Evolutionary conservation across 2,113 vertebrate genomes (phyloP).

Genomic region (Bos javanicus): DNA sequence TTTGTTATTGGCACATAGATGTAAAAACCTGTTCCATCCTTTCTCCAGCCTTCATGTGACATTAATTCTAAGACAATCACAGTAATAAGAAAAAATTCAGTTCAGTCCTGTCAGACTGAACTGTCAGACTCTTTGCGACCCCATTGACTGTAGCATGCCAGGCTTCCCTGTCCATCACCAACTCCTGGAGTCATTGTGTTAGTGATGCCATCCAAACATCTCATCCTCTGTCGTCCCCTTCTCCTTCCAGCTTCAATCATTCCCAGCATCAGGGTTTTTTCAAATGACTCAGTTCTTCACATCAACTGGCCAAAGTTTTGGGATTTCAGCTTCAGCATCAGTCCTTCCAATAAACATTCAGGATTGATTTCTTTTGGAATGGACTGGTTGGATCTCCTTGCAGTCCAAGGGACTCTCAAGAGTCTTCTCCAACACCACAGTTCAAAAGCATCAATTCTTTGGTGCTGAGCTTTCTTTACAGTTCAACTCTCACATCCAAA

Average conservation of each 20-base stretch:
- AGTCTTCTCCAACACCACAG: not conserved
- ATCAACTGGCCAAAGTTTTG: not conserved
- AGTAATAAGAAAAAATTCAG: not conserved
- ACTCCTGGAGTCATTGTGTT: not conserved
- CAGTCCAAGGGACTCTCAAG: not conserved
- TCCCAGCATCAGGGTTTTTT: not conserved
- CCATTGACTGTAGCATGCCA: not conserved
- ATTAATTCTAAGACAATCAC: not conserved
- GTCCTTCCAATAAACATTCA: not conserved
- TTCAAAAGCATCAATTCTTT: not conserved
- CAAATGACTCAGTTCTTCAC: not conserved
- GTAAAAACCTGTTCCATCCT: not conserved
- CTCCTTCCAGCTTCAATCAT: not conserved
- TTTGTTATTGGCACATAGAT: not conserved
- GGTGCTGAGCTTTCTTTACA: not conserved
- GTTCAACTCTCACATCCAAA: not conserved
- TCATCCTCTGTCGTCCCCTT: not conserved
- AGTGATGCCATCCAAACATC: not conserved
- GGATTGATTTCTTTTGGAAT: not conserved
- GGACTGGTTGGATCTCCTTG: not conserved
- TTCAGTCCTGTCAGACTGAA: not conserved
- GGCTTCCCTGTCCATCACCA: not conserved
- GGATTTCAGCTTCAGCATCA: not conserved
- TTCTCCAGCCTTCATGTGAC: not conserved
- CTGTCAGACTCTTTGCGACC: not conserved